Evolutionary conservation across 2,888 invertebrate species (phyloP).

Genomic region (Euplagia quadripunctaria): DNA sequence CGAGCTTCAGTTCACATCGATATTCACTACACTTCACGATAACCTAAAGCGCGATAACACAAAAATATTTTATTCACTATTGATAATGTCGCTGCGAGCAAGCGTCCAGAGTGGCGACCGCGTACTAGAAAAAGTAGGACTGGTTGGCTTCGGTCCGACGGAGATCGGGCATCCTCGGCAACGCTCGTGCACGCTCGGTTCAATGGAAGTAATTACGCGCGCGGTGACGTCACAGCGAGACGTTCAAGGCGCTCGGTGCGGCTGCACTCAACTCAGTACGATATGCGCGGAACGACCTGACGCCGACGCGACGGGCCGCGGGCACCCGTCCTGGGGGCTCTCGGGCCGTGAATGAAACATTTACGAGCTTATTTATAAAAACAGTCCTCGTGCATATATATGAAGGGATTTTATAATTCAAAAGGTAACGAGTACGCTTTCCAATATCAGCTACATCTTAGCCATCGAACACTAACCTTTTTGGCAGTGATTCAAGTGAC

Average conservation of each 20-base stretch:
- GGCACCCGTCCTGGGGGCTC: constrained; percentile 6
- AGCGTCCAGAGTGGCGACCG: constrained; percentile 72
- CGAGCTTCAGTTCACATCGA: constrained; percentile 35
- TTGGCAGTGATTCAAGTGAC: constrained; percentile 36
- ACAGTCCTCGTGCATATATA: constrained; percentile 12
- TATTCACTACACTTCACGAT: constrained; percentile 49
- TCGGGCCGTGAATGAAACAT: constrained; percentile 39
- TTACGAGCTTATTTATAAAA: constrained; percentile 20
- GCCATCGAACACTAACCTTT: constrained; percentile 28
- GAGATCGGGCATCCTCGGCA: constrained; percentile 70
- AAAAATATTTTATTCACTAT: constrained; percentile 52
- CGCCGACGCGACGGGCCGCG: constrained; percentile 23
- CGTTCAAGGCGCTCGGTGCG: constrained; percentile 54
- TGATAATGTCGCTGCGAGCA: constrained; percentile 61
- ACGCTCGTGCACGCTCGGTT: constrained; percentile 71
- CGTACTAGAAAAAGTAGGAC: constrained; percentile 81
- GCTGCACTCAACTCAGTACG: constrained; percentile 55
- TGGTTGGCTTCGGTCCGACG: constrained; percentile 78
- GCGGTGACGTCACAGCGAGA: constrained; percentile 76
- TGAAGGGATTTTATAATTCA: constrained; percentile 7
- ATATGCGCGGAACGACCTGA: constrained; percentile 37
- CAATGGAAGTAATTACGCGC: constrained; percentile 74
- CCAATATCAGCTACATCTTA: neutral
- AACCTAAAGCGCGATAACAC: constrained; percentile 55
- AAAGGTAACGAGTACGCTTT: neutral